Conservation (phyloP, 2,113 vertebrate species). For the Ammodytes dubius region DNA sequence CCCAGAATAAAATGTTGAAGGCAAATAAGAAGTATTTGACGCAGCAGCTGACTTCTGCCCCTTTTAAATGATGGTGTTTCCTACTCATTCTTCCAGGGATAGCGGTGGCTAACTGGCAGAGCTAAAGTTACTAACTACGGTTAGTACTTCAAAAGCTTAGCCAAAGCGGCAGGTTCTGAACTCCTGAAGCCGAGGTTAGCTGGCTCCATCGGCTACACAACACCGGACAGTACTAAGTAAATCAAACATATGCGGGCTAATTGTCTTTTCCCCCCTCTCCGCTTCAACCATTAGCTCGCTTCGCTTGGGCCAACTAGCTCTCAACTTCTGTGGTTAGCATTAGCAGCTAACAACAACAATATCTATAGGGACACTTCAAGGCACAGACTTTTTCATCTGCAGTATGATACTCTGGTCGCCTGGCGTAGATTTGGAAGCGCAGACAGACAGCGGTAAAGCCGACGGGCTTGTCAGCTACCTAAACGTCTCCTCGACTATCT, state of each 20-base stretch:
- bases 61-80: slow-evolving; percentile 84
- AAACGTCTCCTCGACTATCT: slow-evolving; percentile 35
- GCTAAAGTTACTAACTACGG: slow-evolving; percentile 51
- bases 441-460: neutral
- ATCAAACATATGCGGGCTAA: slow-evolving; percentile 32
- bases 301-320: slow-evolving; percentile 68
- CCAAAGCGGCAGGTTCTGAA: slow-evolving; percentile 51
- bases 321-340: slow-evolving; percentile 74
- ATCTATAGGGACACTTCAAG: slow-evolving; percentile 35
- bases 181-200: slow-evolving; percentile 26
- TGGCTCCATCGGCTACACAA: slow-evolving; percentile 68
- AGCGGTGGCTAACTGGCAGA: slow-evolving; percentile 62
- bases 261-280: neutral
- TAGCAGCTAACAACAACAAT: slow-evolving; percentile 77
- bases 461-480: slow-evolving; percentile 30
- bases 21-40: slow-evolving; percentile 87
- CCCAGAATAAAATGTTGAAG: slow-evolving; percentile 88
- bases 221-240: neutral
- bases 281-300: slow-evolving; percentile 45
- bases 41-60: slow-evolving; percentile 87
- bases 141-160: slow-evolving; percentile 34
- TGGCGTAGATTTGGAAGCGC: neutral
- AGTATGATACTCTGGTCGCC: slow-evolving; percentile 30
- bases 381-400: slow-evolving; percentile 51
- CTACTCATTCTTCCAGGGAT: slow-evolving; percentile 82